Base-by-base conservation (phyloP, 2,113 vertebrate genomes). In the Prinia subflava region DNA sequence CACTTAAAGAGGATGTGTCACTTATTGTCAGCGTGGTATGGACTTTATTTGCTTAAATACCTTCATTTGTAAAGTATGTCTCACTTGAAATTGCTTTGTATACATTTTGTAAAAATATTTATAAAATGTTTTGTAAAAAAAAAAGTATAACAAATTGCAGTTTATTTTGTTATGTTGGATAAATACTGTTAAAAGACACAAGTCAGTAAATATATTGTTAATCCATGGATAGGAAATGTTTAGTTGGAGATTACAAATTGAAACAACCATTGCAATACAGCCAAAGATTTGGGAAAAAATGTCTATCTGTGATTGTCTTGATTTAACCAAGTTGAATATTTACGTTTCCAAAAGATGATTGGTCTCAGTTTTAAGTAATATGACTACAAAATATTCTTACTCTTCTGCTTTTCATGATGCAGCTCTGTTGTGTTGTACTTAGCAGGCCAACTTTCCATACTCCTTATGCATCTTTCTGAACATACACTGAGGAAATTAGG, bases 71-170 rank as follows among this genome's bases (percentile, higher is more conserved):
- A 98, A 98, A 98, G 98, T 98, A 98, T 98, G 98, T 98, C 98
- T 98, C 98, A 98, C 97, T 98, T 98, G 98, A 98, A 98, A 98
- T 98, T 98, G 98, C 98, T 98, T 98, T 98, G 98, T 98, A 98
- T 98, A 98, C 98, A 98, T 98, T 98, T 98, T 98, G 98, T 98
- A 98, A 98, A 98, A 98, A 98, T 98, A 98, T 98, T 98, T 98
- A 98, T 98, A 98, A 98, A 98, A 98, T 98, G 97, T 98, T 98
- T 98, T 98, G 98, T 98, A 98, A 97, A 98, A 98, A 97, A 96
- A 96, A 98, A 98, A 98, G 97, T 98, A 98, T 98, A 98, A 98
- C 97, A 98, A 98, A 98, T 98, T 98, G 98, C 98, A 98, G 98
- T 98, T 98, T 98, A 98, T 98, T 98, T 98, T 98, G 98, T 98